Conservation (phyloP, 2,797 vertebrate species). For the Pangasius krempfi region DNA sequence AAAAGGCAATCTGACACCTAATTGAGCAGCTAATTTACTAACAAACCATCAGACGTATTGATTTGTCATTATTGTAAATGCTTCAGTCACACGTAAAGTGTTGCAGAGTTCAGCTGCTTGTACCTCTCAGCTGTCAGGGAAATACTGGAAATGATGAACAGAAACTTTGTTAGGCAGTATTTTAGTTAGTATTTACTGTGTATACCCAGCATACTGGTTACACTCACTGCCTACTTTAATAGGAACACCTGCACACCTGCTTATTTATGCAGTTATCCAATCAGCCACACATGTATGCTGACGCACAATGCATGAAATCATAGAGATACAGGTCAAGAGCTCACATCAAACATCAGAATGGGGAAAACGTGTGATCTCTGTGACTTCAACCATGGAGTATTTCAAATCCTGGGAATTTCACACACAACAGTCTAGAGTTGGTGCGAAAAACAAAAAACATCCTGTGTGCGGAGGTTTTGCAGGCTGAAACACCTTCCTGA, state of each 20-base stretch:
- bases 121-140: neutral
- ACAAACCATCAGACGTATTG: slow-evolving; percentile 52
- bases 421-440: neutral
- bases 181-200: neutral
- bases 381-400: neutral
- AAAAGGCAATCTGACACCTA: slow-evolving; percentile 53
- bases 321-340: neutral
- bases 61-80: slow-evolving; percentile 59
- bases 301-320: neutral
- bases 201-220: neutral
- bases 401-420: neutral
- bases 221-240: neutral
- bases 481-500: neutral
- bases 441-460: neutral
- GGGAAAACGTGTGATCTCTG: neutral
- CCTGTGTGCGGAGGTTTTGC: no score
- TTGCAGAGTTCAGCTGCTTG: slow-evolving; percentile 37
- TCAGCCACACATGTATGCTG: neutral
- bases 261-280: neutral
- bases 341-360: neutral
- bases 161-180: slow-evolving; percentile 38
- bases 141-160: slow-evolving; percentile 47
- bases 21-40: slow-evolving; percentile 56
- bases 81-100: slow-evolving; percentile 41
- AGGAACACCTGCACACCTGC: neutral